phyloP scores from a whole-genome alignment of 2,888 invertebrate genomes.

The Hypsopygia costalis region DNA sequence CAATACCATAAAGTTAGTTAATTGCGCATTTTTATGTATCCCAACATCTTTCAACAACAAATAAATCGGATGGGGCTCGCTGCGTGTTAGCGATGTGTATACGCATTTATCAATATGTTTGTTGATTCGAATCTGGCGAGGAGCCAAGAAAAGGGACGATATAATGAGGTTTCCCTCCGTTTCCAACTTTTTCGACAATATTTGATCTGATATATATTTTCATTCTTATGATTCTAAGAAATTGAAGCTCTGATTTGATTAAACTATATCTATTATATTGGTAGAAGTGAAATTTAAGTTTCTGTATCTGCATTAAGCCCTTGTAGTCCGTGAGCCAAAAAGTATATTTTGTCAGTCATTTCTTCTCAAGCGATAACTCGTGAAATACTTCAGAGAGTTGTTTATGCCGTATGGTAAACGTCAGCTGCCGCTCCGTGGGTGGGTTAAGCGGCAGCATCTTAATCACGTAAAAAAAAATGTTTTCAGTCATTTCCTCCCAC shows the following conservation, averaged over 20 bases:
- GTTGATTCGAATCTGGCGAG: conserved; percentile 27
- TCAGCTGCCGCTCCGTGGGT: too few species aligned
- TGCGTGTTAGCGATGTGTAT: conserved; percentile 24
- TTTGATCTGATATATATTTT: background rate
- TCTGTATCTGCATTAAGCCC: too few species aligned
- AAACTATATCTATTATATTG: too few species aligned
- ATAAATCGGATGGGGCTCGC: conserved; percentile 23
- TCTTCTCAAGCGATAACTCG: too few species aligned
- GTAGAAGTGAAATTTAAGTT: too few species aligned
- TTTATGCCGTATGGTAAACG: too few species aligned
- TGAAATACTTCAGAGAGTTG: too few species aligned
- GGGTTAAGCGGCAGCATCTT: too few species aligned
- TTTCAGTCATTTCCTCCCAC: too few species aligned
- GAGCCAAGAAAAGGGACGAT: conserved; percentile 18
- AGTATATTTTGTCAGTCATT: too few species aligned
- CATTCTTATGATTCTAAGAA: background rate
- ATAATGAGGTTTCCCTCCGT: conserved; percentile 16
- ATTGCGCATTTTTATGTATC: conserved; percentile 2
- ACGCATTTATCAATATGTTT: conserved; percentile 40
- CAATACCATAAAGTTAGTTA: conserved; percentile 3
- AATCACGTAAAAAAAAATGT: too few species aligned
- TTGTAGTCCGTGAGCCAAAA: too few species aligned
- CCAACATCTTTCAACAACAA: conserved; percentile 14
- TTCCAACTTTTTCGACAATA: background rate
- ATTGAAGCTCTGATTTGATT: background rate